phyloP scores from a whole-genome alignment of 2,113 vertebrate genomes.

The Myodes glareolus region DNA sequence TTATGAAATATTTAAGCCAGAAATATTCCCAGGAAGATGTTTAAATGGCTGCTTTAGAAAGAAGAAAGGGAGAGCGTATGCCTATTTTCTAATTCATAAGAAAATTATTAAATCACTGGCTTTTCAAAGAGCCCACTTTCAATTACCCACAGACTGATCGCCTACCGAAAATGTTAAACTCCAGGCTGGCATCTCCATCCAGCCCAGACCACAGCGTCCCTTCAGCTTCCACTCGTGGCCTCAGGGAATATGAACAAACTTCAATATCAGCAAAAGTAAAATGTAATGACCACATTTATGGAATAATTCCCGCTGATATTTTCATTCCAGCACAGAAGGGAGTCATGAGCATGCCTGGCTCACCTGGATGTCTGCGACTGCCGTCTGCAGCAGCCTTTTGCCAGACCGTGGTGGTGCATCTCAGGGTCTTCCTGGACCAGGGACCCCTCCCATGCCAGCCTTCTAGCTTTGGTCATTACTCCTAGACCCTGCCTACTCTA shows the following conservation, averaged over 20 bases:
- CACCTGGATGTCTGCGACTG: conserved; percentile 11
- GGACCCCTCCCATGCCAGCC: not conserved
- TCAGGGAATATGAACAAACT: conserved; percentile 19
- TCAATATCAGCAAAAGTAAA: conserved; percentile 76
- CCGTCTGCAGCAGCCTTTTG: not conserved
- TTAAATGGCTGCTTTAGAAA: conserved; percentile 67
- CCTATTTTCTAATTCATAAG: conserved; percentile 77
- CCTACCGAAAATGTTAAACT: conserved; percentile 70
- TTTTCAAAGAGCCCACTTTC: conserved; percentile 72
- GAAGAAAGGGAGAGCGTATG: conserved; percentile 60
- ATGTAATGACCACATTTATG: conserved; percentile 72
- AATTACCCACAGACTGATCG: conserved; percentile 68
- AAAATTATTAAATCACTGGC: conserved; percentile 75
- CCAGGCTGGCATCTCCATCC: not conserved
- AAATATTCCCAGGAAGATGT: conserved; percentile 56
- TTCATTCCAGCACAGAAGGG: conserved; percentile 67
- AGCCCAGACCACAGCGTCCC: conserved; percentile 17
- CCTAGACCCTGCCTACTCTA: not conserved
- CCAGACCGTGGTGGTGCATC: not conserved
- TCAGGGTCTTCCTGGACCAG: not conserved
- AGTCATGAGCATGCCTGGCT: not conserved
- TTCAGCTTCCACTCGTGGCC: conserved; percentile 42
- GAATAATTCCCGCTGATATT: conserved; percentile 74
- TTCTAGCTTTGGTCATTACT: not conserved
- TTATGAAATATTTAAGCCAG: conserved; percentile 72